Evolutionary conservation across 2,888 invertebrate genomes (phyloP).

Genomic region (Cosmia pyralina): DNA sequence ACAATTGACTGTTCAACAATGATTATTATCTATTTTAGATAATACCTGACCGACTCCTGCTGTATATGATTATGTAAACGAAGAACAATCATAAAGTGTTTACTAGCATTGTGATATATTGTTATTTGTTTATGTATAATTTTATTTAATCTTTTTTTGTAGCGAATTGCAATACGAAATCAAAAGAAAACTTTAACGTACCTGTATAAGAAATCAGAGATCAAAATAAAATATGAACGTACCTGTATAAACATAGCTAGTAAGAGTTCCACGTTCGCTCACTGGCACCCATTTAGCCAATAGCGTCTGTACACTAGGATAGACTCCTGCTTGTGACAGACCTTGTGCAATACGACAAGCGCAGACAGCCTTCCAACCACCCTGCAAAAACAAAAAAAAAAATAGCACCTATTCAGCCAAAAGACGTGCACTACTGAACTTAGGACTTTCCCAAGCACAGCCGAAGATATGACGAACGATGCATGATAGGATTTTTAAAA

Average conservation of each 20-base stretch:
- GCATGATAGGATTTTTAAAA: too few relatives aligned
- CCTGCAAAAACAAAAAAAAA: conserved; percentile 75
- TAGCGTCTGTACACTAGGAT: conserved; percentile 92
- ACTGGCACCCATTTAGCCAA: conserved; percentile 93
- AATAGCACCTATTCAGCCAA: background rate
- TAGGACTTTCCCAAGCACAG: background rate
- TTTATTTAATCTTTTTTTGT: background rate
- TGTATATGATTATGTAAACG: conserved; percentile 1
- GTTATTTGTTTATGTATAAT: background rate
- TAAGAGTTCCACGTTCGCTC: conserved; percentile 90
- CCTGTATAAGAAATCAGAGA: conserved; percentile 83
- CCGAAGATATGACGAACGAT: background rate
- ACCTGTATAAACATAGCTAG: conserved; percentile 88
- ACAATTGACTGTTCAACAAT: background rate
- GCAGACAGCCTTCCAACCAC: conserved; percentile 91
- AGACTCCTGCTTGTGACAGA: conserved; percentile 92
- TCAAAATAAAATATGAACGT: background rate
- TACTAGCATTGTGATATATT: background rate
- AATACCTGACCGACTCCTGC: background rate
- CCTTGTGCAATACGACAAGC: conserved; percentile 93
- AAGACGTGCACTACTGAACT: background rate
- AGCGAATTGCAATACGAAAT: background rate
- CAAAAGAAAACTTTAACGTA: conserved; percentile 44
- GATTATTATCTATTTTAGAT: background rate
- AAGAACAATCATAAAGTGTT: background rate